These are phyloP conservation scores for Adineta ricciae DNA, from an alignment of 2,888 invertebrate genomes.

Conservation along the genomic window DNA sequence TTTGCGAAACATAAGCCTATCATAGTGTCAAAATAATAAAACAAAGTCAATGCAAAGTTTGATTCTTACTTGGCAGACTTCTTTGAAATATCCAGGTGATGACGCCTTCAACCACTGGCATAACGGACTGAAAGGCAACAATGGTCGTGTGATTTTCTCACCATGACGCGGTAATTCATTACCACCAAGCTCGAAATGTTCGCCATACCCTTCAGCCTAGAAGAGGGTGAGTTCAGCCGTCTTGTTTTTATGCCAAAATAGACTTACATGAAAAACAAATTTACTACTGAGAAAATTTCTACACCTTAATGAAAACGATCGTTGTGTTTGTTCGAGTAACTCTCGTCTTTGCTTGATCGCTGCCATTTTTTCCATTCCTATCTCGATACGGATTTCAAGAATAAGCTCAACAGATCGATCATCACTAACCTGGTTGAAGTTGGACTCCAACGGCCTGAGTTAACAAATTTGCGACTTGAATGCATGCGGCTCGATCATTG, in stretches of 20 bases:
- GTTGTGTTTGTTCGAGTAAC: neutral
- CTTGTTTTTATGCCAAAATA: too few species aligned
- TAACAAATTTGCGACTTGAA: neutral
- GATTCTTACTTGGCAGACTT: neutral
- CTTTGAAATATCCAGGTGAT: neutral
- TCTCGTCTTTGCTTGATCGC: neutral
- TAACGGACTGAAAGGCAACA: neutral
- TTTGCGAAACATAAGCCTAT: neutral
- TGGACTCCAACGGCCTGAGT: neutral
- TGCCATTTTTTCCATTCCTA: slow-evolving; percentile 19
- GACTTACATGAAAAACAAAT: slow-evolving; percentile 4
- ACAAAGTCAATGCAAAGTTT: neutral
- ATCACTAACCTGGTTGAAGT: neutral
- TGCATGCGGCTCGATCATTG: neutral
- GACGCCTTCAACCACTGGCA: neutral
- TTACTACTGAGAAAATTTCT: slow-evolving; percentile 18
- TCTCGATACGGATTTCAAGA: too few species aligned
- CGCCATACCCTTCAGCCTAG: neutral
- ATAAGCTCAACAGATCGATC: too few species aligned
- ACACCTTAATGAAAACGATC: neutral
- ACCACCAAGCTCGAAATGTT: neutral
- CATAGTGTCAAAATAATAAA: neutral
- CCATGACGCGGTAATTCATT: slow-evolving; percentile 11
- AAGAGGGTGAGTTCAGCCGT: too few species aligned
- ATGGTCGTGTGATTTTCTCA: neutral